Evolutionary conservation across 1,140 invertebrate species (phyloP).

Genomic region (Theocolax elegans): DNA sequence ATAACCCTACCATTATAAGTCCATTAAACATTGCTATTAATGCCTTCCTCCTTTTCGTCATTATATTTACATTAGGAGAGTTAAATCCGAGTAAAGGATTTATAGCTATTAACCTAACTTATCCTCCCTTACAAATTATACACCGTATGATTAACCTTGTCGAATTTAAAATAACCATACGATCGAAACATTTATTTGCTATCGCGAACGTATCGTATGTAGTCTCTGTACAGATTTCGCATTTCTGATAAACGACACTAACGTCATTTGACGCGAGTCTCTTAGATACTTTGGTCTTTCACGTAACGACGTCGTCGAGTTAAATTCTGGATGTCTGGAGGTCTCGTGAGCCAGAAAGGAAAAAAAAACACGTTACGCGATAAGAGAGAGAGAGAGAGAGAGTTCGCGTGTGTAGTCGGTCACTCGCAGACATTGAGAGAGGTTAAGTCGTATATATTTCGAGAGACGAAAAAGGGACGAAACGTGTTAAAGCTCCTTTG

Average conservation of each 20-base stretch:
- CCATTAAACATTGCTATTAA: no score
- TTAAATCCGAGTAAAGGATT: no score
- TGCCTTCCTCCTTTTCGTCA: no score
- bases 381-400: conserved; percentile 6
- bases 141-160: no score
- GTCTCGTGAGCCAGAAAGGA: not conserved
- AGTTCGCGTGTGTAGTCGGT: not conserved
- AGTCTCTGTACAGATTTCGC: no score
- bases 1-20: no score
- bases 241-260: conserved; percentile 24
- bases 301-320: conserved; percentile 6
- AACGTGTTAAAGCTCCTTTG: not conserved
- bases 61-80: no score
- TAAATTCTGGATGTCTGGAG: not conserved
- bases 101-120: no score
- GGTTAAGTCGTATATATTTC: not conserved
- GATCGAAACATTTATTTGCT: no score
- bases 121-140: no score
- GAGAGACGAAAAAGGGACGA: not conserved
- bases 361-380: conserved; percentile 13
- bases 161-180: no score
- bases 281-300: not conserved
- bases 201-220: no score
- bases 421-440: not conserved
- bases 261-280: not conserved